phyloP scores from a whole-genome alignment of 2,797 vertebrate species.

The Enteromius unitaeniatus region DNA sequence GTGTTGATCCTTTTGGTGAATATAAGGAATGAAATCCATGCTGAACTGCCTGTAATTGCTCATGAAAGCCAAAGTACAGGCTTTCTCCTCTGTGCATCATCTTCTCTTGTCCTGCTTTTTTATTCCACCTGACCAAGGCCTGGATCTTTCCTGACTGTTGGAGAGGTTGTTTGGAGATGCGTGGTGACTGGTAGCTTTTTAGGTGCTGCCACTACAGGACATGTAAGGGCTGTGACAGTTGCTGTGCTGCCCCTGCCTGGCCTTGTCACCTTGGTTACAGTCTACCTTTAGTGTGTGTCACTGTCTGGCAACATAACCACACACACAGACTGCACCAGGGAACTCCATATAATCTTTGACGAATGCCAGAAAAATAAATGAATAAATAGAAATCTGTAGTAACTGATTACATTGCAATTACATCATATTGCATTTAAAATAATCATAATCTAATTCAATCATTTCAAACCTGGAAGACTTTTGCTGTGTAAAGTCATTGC shows the following conservation, averaged over 20 bases:
- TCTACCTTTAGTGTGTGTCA: conserved; percentile 53
- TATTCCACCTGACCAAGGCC: conserved; percentile 65
- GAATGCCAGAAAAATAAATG: conserved; percentile 7
- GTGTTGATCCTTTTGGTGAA: conserved; percentile 46
- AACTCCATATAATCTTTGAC: neutral
- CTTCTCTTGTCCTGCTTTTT: conserved; percentile 48
- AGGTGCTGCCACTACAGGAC: conserved; percentile 48
- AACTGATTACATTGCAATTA: neutral
- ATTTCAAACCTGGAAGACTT: neutral
- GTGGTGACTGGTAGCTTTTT: conserved; percentile 69
- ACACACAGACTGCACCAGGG: conserved; percentile 2
- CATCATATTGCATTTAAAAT: neutral
- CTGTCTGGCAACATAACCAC: conserved; percentile 50
- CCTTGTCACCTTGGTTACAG: conserved; percentile 63
- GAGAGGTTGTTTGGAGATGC: conserved; percentile 65
- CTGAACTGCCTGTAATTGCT: conserved; percentile 59
- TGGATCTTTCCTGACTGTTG: conserved; percentile 64
- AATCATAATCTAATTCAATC: neutral
- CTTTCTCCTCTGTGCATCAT: conserved; percentile 49
- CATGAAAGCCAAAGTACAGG: conserved; percentile 55
- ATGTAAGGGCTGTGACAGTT: conserved; percentile 70
- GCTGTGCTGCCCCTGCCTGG: conserved; percentile 65
- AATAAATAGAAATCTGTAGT: neutral
- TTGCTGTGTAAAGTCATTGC: neutral
- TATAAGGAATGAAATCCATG: conserved; percentile 48